Conservation (phyloP, 2,113 vertebrate species). For the Loxodonta africana region DNA sequence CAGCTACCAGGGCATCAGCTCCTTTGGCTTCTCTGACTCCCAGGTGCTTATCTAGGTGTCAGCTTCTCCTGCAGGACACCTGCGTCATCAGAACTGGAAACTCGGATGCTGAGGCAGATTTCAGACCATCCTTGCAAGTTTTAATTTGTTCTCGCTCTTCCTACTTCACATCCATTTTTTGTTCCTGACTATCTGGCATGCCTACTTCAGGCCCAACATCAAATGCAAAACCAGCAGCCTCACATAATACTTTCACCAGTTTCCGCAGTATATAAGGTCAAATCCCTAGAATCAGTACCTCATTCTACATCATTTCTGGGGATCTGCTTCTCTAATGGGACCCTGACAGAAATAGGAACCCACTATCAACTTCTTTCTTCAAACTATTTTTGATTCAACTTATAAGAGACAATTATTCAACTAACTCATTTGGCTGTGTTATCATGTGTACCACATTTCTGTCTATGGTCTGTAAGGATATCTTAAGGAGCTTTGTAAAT, state of each 20-base stretch:
- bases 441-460: background rate
- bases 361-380: background rate
- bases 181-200: background rate
- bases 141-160: background rate
- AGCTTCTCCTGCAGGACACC: background rate
- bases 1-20: background rate
- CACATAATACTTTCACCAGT: background rate
- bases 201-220: background rate
- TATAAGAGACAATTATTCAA: background rate
- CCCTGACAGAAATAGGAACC: background rate
- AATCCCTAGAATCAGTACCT: background rate
- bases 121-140: background rate
- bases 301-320: background rate
- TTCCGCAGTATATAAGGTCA: background rate
- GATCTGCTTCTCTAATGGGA: background rate
- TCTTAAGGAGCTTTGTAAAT: background rate
- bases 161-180: background rate
- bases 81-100: background rate
- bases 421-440: background rate
- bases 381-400: background rate
- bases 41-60: background rate
- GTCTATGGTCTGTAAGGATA: background rate
- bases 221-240: background rate
- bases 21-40: background rate
- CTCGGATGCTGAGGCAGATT: background rate